Conservation (phyloP, 2,113 vertebrate species). For the Rostratula benghalensis region DNA sequence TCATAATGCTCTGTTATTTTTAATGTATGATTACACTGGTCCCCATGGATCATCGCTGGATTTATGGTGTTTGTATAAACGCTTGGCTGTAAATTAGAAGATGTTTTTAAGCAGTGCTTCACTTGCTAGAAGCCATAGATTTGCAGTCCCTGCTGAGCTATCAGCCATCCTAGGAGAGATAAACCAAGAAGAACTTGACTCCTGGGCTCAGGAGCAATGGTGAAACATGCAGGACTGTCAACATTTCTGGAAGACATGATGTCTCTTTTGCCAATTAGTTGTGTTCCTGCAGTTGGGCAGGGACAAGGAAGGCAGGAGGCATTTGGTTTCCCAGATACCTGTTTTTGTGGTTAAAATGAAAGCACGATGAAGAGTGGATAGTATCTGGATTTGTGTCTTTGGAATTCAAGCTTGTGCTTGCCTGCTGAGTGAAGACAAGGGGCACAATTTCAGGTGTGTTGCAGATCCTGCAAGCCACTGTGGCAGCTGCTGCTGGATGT, state of each 20-base stretch:
- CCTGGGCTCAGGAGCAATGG: not conserved
- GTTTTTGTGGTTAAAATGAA: not conserved
- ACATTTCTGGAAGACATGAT: not conserved
- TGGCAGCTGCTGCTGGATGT: not conserved
- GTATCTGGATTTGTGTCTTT: not conserved
- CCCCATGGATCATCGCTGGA: constrained; percentile 11
- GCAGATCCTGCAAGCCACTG: not conserved
- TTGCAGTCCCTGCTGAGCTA: constrained; percentile 34
- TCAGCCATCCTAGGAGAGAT: constrained; percentile 24
- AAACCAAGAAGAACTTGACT: constrained; percentile 21
- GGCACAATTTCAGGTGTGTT: not conserved
- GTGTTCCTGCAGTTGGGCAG: not conserved
- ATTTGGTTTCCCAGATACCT: not conserved
- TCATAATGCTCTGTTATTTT: constrained; percentile 56
- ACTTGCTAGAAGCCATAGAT: not conserved
- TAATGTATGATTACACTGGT: constrained; percentile 27
- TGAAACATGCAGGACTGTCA: not conserved
- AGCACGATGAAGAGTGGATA: not conserved
- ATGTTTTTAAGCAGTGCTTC: constrained; percentile 12
- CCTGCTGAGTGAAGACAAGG: not conserved
- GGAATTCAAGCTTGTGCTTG: not conserved
- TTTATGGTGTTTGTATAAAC: constrained; percentile 66
- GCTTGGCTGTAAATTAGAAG: constrained; percentile 58
- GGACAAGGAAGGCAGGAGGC: not conserved
- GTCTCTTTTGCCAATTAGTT: constrained; percentile 10